Conservation (phyloP, 2,797 vertebrate species). For the Scyliorhinus canicula region DNA sequence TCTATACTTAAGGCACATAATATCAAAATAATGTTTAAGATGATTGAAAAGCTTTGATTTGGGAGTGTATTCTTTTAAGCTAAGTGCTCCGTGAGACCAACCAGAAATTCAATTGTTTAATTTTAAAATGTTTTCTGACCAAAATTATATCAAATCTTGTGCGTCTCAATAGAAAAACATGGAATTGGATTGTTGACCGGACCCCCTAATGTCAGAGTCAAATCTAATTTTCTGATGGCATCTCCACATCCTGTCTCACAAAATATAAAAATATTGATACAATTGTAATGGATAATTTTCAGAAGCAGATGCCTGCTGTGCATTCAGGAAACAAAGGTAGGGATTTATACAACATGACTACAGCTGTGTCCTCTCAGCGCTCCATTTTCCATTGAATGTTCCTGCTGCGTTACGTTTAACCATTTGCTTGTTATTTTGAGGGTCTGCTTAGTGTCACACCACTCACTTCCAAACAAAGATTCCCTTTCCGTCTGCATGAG, state of each 20-base stretch:
- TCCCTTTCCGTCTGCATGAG: no score
- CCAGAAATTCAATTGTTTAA: conserved; percentile 98
- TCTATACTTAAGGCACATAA: conserved; percentile 74
- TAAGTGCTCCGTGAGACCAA: conserved; percentile 98
- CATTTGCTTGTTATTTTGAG: background rate
- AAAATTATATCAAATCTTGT: conserved; percentile 98
- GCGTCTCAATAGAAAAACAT: conserved; percentile 96
- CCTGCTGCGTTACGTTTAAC: background rate
- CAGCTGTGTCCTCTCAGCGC: background rate
- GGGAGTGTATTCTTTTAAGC: conserved; percentile 98
- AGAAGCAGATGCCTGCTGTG: conserved; percentile 62
- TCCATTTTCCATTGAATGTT: background rate
- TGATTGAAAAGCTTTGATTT: conserved; percentile 99
- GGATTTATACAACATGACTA: background rate
- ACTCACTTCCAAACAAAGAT: background rate
- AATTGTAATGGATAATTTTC: conserved; percentile 95
- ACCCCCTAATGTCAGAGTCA: conserved; percentile 87
- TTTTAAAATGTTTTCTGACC: conserved; percentile 93
- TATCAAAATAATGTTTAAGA: conserved; percentile 93
- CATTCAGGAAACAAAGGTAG: background rate
- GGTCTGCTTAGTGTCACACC: background rate
- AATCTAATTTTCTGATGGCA: conserved; percentile 98
- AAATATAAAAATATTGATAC: conserved; percentile 83
- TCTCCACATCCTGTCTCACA: conserved; percentile 89
- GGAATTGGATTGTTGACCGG: conserved; percentile 90